Evolutionary conservation across 2,888 invertebrate species (phyloP), one percentile per base, ranked within the genome.

Genomic region (Adela reaumurella): DNA sequence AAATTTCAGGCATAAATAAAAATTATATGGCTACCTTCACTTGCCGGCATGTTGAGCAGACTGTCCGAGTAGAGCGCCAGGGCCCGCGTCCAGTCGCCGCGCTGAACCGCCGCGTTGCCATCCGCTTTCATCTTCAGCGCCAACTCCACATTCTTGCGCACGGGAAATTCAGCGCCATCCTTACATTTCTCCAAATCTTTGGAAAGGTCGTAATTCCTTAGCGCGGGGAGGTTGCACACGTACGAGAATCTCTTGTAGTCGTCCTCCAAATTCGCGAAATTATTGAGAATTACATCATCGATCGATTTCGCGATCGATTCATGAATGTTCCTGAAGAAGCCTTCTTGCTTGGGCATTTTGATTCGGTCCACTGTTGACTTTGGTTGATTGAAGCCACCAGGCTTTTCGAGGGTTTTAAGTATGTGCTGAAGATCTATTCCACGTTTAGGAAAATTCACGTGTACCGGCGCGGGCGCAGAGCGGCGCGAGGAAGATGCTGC

Each of bases 41-140:
- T 83, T 51, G 81, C 80, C 11, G 91, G 90, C 62, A 87, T 78
- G 46, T 82, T 70, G 19, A 88, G 65, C 61, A 90, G 86, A 54
- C 87, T 86, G 57, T 83, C 81, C 51, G 85, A 87, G 65, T 93
- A 94, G 43, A 83, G 65, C 28, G 83, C 72, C 62, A 91, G 70
- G 1, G 93, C 89, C 56, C 81, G 83, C 24, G 67, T 62, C 80
- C 86, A 90, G 55, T 89, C 83, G 48, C 86, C 87, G 56, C 82
- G 83, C 55, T 85, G 86, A 58, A 92, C 93, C 4, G 83, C 84
- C 52, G 79, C 74, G 60, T 91, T 92, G 2, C 91, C 93, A 51
- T 82, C 81, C 56, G 85, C 81, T 68, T 92, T 92, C 29, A 84
- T 68, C 52, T 76, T 70, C n/a, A 81, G 70, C 8, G 90, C 86